These are phyloP conservation scores for Chelmon rostratus DNA, from an alignment of 2,797 vertebrate species.

Conservation along the genomic window DNA sequence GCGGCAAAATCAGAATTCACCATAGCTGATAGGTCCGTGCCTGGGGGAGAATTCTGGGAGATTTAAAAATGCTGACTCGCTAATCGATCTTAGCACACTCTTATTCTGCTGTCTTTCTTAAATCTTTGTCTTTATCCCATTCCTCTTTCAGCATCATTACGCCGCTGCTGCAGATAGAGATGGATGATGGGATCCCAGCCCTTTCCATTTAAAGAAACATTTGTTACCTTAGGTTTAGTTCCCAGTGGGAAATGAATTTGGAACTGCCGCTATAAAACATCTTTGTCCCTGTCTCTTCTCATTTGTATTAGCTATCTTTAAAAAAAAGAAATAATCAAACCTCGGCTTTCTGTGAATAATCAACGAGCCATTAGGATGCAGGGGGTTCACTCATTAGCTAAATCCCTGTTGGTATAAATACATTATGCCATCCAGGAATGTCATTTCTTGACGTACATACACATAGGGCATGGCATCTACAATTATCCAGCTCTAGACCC, in stretches of 20 bases:
- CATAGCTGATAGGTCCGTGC: slow-evolving; percentile 72
- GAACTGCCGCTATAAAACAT: slow-evolving; percentile 49
- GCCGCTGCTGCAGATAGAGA: slow-evolving; percentile 70
- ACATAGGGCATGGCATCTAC: slow-evolving; percentile 66
- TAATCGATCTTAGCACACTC: slow-evolving; percentile 78
- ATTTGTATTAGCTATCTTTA: slow-evolving; percentile 48
- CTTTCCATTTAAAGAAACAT: slow-evolving; percentile 75
- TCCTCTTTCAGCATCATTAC: slow-evolving; percentile 74
- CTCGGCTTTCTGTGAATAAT: slow-evolving; percentile 35
- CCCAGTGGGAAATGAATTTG: slow-evolving; percentile 59
- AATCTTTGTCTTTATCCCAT: slow-evolving; percentile 79
- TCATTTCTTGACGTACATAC: slow-evolving; percentile 57
- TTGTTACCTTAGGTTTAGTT: slow-evolving; percentile 70
- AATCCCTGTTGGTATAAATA: slow-evolving; percentile 57
- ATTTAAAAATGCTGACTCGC: slow-evolving; percentile 82
- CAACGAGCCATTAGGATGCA: slow-evolving; percentile 41
- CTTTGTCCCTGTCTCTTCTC: slow-evolving; percentile 48
- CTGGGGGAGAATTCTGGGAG: slow-evolving; percentile 76
- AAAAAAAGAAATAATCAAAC: slow-evolving; percentile 17
- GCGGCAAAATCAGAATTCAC: slow-evolving; percentile 75
- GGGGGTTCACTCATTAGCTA: slow-evolving; percentile 48
- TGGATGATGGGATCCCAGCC: slow-evolving; percentile 68
- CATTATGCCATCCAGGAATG: slow-evolving; percentile 53
- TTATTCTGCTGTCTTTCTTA: slow-evolving; percentile 76
- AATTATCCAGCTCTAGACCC: slow-evolving; percentile 80